Evolutionary conservation across 2,888 invertebrate species (phyloP), one percentile per base, ranked within the genome.

Genomic region (Pollenia labialis): DNA sequence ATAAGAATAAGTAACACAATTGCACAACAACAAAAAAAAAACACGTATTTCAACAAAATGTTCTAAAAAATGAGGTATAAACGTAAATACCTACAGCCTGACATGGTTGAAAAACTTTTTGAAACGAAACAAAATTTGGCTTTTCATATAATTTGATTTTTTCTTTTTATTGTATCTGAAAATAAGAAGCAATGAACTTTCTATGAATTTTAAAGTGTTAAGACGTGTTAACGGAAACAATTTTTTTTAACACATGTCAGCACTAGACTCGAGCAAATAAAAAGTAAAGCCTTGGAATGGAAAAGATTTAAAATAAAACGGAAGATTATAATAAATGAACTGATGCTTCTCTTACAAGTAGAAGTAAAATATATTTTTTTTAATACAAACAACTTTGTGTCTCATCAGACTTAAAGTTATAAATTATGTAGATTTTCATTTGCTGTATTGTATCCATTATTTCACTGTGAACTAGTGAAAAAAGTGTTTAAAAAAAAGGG

Each of bases 341-440:
- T 18, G 52, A 52, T 52, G 52, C 10, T 16, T 52, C 7, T 52
- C 23, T 52, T 52, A 52, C 16, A 52, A 16, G 7, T 11, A 56
- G 11, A 6, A 6, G 6, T 6, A 18, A 56, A 4, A 23, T 6
- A 56, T 12, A 18, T 12, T 11, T 12, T 23, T 23, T 56, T 56
- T 23, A 11, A 56, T 23, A 3, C 18, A 56, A 23, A 10, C 12
- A 12, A 56, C 23, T 56, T 23, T 42, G 1, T 8, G 48, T 16
- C 44, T 44, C 46, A 66, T 66, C 23, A 66, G 23, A 46, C 46
- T 66, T 46, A 66, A 66, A 23, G 64, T 66, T 18, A 66, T 46
- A 66, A 66, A 66, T 46, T 46, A 66, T 66, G 14, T 23, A 48
- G 23, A 46, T 56, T 46, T 62, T 16, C 12, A 56, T 62, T 3